phyloP scores from a whole-genome alignment of 2,113 vertebrate genomes.

The Sinocyclocheilus maitianheensis region DNA sequence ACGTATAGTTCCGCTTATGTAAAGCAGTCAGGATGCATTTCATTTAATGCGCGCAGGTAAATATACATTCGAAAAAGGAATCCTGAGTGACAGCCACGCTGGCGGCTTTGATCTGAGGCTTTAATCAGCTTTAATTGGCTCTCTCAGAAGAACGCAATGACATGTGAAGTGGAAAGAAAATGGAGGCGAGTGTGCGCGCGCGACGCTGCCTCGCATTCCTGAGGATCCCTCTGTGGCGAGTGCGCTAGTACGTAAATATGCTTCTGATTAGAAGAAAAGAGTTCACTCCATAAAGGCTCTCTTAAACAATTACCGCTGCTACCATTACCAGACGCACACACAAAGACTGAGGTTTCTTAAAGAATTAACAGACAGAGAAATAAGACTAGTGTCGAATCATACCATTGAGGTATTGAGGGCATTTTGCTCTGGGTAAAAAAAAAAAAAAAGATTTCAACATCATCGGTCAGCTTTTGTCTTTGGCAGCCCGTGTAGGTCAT shows the following conservation, averaged over 20 bases:
- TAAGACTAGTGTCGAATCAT: not conserved
- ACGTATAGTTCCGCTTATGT: slow-evolving; percentile 4
- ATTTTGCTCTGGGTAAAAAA: not conserved
- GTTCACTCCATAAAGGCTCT: slow-evolving; percentile 75
- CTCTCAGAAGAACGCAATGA: slow-evolving; percentile 47
- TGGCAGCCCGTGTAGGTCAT: not conserved
- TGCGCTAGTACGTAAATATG: slow-evolving; percentile 71
- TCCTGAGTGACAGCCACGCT: slow-evolving; percentile 47
- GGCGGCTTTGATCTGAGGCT: slow-evolving; percentile 59
- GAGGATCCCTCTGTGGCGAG: slow-evolving; percentile 63
- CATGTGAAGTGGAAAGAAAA: slow-evolving; percentile 66
- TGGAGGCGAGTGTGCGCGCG: slow-evolving; percentile 11
- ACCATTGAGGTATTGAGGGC: not conserved
- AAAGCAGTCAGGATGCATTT: slow-evolving; percentile 33
- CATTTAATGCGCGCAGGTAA: not conserved
- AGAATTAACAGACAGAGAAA: slow-evolving; percentile 23
- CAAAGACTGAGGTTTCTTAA: slow-evolving; percentile 61
- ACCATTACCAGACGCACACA: slow-evolving; percentile 60
- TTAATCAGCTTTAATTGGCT: slow-evolving; percentile 60
- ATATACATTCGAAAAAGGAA: slow-evolving; percentile 37
- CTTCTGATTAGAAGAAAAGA: slow-evolving; percentile 75
- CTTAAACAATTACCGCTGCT: slow-evolving; percentile 73
- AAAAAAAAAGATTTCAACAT: not conserved
- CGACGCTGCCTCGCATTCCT: slow-evolving; percentile 67
- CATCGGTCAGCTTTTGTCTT: slow-evolving; percentile 1